Evolutionary conservation across 2,113 vertebrate genomes (phyloP).

Genomic region (Centropus unirufus): DNA sequence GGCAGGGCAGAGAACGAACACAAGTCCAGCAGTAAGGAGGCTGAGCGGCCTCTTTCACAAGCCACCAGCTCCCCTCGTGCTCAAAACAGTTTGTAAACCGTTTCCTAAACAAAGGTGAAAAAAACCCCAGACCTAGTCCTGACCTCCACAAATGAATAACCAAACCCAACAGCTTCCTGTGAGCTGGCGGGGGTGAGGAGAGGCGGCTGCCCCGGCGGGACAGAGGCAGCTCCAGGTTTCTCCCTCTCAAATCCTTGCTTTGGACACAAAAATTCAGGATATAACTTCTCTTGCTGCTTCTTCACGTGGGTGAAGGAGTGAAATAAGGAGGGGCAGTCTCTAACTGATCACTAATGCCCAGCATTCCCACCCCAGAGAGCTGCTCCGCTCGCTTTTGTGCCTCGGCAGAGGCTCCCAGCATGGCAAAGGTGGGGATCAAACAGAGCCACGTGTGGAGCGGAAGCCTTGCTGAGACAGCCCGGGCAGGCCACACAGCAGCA

Average conservation of each 20-base stretch:
- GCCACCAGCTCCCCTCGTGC: not conserved
- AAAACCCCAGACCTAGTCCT: slow-evolving; percentile 31
- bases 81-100: slow-evolving; percentile 61
- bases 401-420: not conserved
- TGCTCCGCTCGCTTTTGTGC: not conserved
- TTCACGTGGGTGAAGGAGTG: not conserved
- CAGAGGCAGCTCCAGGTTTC: not conserved
- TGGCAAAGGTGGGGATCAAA: not conserved
- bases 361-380: not conserved
- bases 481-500: not conserved
- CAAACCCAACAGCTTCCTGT: slow-evolving; percentile 47
- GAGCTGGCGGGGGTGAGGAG: not conserved
- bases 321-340: not conserved
- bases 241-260: not conserved
- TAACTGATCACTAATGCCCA: not conserved
- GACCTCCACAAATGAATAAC: slow-evolving; percentile 56
- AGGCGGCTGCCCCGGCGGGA: not conserved
- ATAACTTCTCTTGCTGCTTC: not conserved
- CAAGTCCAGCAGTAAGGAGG: not conserved
- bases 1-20: slow-evolving; percentile 16
- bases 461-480: not conserved
- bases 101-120: slow-evolving; percentile 57
- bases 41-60: slow-evolving; percentile 22
- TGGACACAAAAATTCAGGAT: not conserved
- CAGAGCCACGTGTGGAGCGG: not conserved